A percentile compares a stretch with the other conserved stretches of the same genome.
phyloP scores from a whole-genome alignment of 1,140 invertebrate species.

The Anoplolepis gracilipes region DNA sequence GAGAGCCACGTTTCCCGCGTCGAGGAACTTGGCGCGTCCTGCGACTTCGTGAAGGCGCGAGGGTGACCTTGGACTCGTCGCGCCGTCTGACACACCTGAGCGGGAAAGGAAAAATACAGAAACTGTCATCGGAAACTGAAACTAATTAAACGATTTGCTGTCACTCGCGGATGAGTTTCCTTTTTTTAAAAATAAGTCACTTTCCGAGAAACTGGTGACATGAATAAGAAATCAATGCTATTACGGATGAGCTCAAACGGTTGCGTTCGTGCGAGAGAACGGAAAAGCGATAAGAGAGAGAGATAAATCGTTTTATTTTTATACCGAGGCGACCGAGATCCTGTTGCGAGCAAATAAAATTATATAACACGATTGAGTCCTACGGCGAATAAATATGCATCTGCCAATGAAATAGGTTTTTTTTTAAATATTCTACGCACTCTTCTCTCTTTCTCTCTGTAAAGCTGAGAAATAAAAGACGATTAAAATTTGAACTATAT shows the following conservation, averaged over 20 bases:
- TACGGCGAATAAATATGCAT: background rate
- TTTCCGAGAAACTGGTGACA: background rate
- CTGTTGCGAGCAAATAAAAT: background rate
- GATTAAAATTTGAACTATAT: too few relatives aligned
- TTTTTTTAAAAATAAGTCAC: constrained; percentile 34
- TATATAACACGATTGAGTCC: background rate
- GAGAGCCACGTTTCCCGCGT: background rate
- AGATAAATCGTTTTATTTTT: constrained; percentile 34
- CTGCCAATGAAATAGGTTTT: background rate
- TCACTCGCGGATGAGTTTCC: background rate
- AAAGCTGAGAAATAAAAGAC: too few relatives aligned
- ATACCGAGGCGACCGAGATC: background rate
- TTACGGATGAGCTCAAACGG: background rate
- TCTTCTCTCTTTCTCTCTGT: too few relatives aligned
- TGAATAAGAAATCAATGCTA: too few relatives aligned
- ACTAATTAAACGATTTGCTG: too few relatives aligned
- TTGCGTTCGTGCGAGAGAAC: background rate
- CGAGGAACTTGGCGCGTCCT: background rate
- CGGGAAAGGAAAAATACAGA: background rate
- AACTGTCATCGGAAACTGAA: background rate
- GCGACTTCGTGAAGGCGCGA: background rate
- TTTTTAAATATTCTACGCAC: too few relatives aligned
- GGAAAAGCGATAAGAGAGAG: background rate
- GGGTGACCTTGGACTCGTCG: background rate
- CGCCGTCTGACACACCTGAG: background rate